These are phyloP conservation scores for Listrodromus nycthemerus DNA, from an alignment of 2,888 invertebrate genomes.

Conservation along the genomic window DNA sequence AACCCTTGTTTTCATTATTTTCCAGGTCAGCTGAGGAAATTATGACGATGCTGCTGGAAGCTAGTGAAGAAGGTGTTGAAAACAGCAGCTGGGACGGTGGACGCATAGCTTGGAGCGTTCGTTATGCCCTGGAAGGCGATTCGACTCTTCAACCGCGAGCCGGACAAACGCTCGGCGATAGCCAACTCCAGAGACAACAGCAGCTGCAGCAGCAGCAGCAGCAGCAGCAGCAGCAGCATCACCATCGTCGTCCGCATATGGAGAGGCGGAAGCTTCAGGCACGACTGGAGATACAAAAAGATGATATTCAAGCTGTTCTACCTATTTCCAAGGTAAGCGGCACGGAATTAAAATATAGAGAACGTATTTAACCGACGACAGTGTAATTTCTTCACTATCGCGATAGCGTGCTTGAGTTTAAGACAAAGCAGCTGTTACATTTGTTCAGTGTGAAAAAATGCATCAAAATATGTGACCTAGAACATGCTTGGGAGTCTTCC, in stretches of 20 bases:
- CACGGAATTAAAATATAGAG: constrained; percentile 8
- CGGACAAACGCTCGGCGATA: constrained; percentile 74
- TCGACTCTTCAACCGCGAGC: constrained; percentile 78
- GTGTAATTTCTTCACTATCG: no score
- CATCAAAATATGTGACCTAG: no score
- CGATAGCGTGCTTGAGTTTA: no score
- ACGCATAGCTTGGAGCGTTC: constrained; percentile 94
- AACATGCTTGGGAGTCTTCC: no score
- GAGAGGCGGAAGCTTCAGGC: constrained; percentile 90
- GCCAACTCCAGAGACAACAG: constrained; percentile 74
- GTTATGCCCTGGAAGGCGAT: constrained; percentile 89
- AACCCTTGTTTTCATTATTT: constrained; percentile 27
- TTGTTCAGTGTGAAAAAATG: no score
- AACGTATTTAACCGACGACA: background rate
- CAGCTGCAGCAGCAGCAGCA: constrained; percentile 75
- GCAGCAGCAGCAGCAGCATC: constrained; percentile 68
- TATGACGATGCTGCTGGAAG: constrained; percentile 96
- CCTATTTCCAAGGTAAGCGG: constrained; percentile 94
- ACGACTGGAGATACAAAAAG: constrained; percentile 95
- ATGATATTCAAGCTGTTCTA: constrained; percentile 96
- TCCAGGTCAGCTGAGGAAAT: constrained; percentile 90
- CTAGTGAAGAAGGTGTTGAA: constrained; percentile 91
- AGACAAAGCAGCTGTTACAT: no score
- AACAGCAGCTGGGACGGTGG: constrained; percentile 90
- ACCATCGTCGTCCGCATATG: constrained; percentile 79